Evolutionary conservation across 2,797 vertebrate genomes (phyloP).

Genomic region (Characodon lateralis): DNA sequence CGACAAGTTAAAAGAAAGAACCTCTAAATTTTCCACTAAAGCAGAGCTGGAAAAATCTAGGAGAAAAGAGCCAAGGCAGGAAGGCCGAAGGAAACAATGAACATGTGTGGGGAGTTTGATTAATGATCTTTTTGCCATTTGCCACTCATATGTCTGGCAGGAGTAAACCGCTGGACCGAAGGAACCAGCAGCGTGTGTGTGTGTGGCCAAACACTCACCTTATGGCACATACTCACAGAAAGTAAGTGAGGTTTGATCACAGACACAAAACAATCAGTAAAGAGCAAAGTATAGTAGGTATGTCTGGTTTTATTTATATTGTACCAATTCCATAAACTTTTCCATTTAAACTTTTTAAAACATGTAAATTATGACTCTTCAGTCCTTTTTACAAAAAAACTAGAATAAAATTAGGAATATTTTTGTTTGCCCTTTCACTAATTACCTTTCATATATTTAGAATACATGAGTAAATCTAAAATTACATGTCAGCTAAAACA

Average conservation of each 20-base stretch:
- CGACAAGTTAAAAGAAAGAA: slow-evolving; percentile 11
- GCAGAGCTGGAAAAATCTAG: slow-evolving; percentile 40
- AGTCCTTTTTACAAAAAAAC: neutral
- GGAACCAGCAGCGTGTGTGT: neutral
- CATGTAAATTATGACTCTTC: neutral
- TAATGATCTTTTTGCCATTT: slow-evolving; percentile 48
- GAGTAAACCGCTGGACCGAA: slow-evolving; percentile 16
- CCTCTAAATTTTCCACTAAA: neutral
- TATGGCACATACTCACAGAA: neutral
- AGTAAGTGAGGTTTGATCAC: neutral
- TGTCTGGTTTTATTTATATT: neutral
- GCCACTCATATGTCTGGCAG: slow-evolving; percentile 48
- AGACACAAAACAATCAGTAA: neutral
- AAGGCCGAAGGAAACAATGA: slow-evolving; percentile 28
- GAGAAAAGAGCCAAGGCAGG: slow-evolving; percentile 10
- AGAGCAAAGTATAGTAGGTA: neutral
- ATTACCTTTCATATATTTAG: neutral
- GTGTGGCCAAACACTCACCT: slow-evolving; percentile 11
- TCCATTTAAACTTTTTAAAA: neutral
- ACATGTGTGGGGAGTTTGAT: slow-evolving; percentile 49
- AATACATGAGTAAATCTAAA: neutral
- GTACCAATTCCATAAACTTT: neutral
- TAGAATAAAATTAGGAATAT: neutral
- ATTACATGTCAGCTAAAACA: neutral
- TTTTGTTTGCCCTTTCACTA: neutral